Evolutionary conservation across 1,140 invertebrate species (phyloP).

Genomic region (Cheumatopsyche charites): DNA sequence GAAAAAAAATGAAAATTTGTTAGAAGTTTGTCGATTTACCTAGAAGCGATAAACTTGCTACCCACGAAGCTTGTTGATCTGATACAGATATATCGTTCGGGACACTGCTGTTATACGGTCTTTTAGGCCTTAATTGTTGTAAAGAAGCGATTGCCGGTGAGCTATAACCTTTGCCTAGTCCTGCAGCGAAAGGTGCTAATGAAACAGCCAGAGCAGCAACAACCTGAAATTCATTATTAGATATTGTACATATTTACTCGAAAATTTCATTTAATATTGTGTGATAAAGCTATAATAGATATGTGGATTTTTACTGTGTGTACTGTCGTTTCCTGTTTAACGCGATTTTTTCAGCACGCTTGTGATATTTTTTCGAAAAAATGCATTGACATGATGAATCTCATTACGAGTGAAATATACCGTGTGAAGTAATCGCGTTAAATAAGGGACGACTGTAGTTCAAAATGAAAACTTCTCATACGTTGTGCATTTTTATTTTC

Average conservation of each 20-base stretch:
- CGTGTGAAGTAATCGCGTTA: too few species aligned
- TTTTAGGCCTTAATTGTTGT: constrained; percentile 63
- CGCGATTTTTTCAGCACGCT: too few species aligned
- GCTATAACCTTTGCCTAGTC: constrained; percentile 84
- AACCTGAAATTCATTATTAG: constrained; percentile 62
- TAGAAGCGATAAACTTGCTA: constrained; percentile 79
- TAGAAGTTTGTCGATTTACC: constrained; percentile 55
- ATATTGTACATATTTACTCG: too few species aligned
- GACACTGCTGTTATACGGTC: constrained; percentile 53
- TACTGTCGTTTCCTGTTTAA: too few species aligned
- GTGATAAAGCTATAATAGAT: not conserved
- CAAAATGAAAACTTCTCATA: too few species aligned
- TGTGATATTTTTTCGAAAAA: too few species aligned
- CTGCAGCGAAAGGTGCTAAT: constrained; percentile 80
- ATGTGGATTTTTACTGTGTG: too few species aligned
- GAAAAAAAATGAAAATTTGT: not conserved
- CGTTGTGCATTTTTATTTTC: too few species aligned
- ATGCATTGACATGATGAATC: too few species aligned
- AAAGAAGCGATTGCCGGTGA: constrained; percentile 83
- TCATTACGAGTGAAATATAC: too few species aligned
- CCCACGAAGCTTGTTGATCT: constrained; percentile 81
- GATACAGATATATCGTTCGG: constrained; percentile 66
- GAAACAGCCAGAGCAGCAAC: constrained; percentile 81
- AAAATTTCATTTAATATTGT: not conserved
- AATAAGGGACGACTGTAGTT: too few species aligned